Evolutionary conservation across 2,113 vertebrate species (phyloP).

Genomic region (Melanocharis versteri): DNA sequence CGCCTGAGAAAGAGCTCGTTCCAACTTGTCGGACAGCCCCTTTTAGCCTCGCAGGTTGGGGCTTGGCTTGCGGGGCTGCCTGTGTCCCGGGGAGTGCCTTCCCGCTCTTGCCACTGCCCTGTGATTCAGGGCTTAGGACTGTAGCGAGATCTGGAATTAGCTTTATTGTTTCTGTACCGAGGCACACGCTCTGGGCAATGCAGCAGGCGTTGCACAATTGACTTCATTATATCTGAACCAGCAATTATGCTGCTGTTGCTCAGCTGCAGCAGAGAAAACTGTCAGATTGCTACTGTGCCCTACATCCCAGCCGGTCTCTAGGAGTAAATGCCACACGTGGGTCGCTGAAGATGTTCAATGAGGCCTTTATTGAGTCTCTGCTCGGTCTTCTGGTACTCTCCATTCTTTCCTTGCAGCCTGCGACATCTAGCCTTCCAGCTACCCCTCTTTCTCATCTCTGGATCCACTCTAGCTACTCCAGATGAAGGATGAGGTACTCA

Average conservation of each 20-base stretch:
- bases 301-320: neutral
- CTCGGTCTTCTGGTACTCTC: neutral
- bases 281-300: neutral
- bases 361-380: neutral
- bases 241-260: slow-evolving; percentile 9
- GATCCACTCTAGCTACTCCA: neutral
- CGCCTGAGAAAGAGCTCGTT: neutral
- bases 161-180: slow-evolving; percentile 23
- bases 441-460: neutral
- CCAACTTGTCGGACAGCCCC: neutral
- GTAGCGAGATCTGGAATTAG: slow-evolving; percentile 43
- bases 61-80: neutral
- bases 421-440: neutral
- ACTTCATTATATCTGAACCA: slow-evolving; percentile 39
- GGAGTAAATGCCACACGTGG: neutral
- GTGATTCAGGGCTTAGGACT: slow-evolving; percentile 58
- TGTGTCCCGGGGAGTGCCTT: slow-evolving; percentile 13
- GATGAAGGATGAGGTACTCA: neutral
- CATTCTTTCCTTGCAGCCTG: neutral
- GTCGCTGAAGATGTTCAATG: neutral
- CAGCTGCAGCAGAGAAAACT: neutral
- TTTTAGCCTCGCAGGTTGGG: neutral
- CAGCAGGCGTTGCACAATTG: slow-evolving; percentile 22
- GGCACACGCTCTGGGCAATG: neutral
- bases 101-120: neutral